phyloP scores from a whole-genome alignment of 2,888 invertebrate genomes.

The Hermaeophaga mercurialis region DNA sequence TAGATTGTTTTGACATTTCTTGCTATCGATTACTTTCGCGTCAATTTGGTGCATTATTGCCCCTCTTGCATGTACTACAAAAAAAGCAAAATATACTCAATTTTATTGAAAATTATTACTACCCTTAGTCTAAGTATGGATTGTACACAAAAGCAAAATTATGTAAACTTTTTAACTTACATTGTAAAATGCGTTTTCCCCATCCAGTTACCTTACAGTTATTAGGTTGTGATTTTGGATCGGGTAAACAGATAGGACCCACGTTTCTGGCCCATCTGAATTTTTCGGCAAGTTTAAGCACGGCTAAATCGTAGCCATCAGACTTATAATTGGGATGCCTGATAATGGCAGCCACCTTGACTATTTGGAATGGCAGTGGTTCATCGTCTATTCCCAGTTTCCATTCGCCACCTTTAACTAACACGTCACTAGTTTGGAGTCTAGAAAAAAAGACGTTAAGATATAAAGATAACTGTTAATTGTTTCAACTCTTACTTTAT shows the following conservation, averaged over 20 bases:
- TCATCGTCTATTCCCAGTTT: slow-evolving; percentile 81
- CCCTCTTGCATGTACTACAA: slow-evolving; percentile 73
- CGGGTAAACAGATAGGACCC: slow-evolving; percentile 73
- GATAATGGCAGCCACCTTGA: slow-evolving; percentile 71
- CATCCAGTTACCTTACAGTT: slow-evolving; percentile 82
- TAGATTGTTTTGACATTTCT: slow-evolving; percentile 67
- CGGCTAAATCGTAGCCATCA: slow-evolving; percentile 70
- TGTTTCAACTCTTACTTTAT: too few relatives aligned
- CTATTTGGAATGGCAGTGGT: slow-evolving; percentile 78
- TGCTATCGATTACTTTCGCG: slow-evolving; percentile 67
- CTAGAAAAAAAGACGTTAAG: slow-evolving; percentile 57
- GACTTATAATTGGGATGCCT: slow-evolving; percentile 72
- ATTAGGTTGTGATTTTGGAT: slow-evolving; percentile 62
- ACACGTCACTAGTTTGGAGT: slow-evolving; percentile 67
- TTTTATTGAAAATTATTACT: background rate
- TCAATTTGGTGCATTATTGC: slow-evolving; percentile 77
- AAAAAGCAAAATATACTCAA: background rate
- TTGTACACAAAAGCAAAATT: slow-evolving; percentile 1
- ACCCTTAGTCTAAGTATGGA: background rate
- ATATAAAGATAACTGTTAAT: too few relatives aligned
- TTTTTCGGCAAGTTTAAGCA: slow-evolving; percentile 70
- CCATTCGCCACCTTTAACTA: slow-evolving; percentile 84
- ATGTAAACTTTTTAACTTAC: slow-evolving; percentile 59
- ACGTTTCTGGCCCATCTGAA: slow-evolving; percentile 71
- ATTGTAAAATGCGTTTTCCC: slow-evolving; percentile 79